A percentile compares a stretch with the other conserved stretches of the same genome.
Evolutionary conservation across 2,888 invertebrate genomes (phyloP).

Genomic region (Belgica antarctica): DNA sequence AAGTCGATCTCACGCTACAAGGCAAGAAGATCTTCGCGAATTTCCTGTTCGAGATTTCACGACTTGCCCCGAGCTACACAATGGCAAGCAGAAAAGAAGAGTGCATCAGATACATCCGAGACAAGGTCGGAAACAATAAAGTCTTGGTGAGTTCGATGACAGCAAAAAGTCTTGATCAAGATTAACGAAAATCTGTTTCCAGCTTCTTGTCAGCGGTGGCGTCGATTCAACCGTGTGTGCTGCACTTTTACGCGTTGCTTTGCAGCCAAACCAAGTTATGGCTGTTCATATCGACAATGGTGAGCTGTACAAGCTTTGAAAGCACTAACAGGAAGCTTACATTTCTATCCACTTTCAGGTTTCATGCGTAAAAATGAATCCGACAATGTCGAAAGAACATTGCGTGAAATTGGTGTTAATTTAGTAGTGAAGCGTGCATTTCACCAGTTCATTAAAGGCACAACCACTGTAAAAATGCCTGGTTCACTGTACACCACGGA

Average conservation of each 20-base stretch:
- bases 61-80: constrained; percentile 82
- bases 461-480: constrained; percentile 72
- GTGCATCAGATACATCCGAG: constrained; percentile 88
- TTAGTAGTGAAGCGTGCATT: constrained; percentile 73
- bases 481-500: constrained; percentile 57
- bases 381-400: constrained; percentile 77
- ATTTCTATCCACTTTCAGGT: constrained; percentile 49
- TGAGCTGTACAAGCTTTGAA: constrained; percentile 48
- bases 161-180: constrained; percentile 37
- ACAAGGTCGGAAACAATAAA: constrained; percentile 86
- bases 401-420: constrained; percentile 78
- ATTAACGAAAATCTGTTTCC: constrained; percentile 46
- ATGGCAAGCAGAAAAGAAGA: constrained; percentile 81
- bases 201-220: constrained; percentile 94
- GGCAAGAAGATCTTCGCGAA: constrained; percentile 90
- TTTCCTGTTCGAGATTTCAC: constrained; percentile 89
- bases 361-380: constrained; percentile 98
- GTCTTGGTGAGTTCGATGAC: constrained; percentile 70
- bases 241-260: constrained; percentile 85
- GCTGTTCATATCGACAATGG: constrained; percentile 98
- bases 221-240: constrained; percentile 99
- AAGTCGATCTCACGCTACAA: constrained; percentile 91
- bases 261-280: constrained; percentile 86
- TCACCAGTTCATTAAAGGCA: constrained; percentile 73
- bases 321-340: background rate